Base-by-base conservation (phyloP, 2,113 vertebrate species). In the Toxotes jaculatrix region DNA sequence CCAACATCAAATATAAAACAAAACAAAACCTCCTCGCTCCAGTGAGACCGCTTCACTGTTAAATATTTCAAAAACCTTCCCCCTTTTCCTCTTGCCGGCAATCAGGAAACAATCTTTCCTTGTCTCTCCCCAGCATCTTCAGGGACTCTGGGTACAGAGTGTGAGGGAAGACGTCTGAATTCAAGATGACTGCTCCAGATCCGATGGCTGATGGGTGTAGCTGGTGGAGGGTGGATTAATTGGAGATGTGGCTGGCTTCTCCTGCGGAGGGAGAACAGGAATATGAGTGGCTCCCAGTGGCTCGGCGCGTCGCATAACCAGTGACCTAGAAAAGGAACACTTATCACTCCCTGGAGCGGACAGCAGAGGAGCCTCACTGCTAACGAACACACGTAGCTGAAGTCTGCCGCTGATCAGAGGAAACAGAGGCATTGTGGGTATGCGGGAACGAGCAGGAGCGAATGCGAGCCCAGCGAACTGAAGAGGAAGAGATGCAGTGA, bases 301-400 rank as follows among this genome's bases (percentile, higher is more conserved):
- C 92, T 92, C 89, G 17, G 83, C 68, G 85, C 92, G 74, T 91
- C 92, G 53, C 92, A 92, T 88, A 92, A 93, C 88, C 81, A 87
- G 88, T 94, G 95, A 95, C 94, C 95, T 95, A 95, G 94, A 95
- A 95, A 95, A 94, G 81, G 86, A 94, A 91, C 86, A 81, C 92
- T 94, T 91, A 94, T 93, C 92, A 91, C 93, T 93, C 93, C 93
- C 91, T 64, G 80, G 93, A 93, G 93, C 70, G 90, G 90, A 83
- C 71, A 78, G 81, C 77, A 56, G 73, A 88, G 83, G 62, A 91
- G 88, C 57, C 62, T 59, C 77, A 12, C 71, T 66, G 66, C 80
- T 86, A 84, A 84, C 59, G 31, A 91, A 91, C 51, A 59, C 83
- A 67, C 53, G 27, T 3, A 71, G 81, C 82, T 76, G 17, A 75